Evolutionary conservation across 1,140 invertebrate genomes (phyloP).

Genomic region (Neelides sp.): DNA sequence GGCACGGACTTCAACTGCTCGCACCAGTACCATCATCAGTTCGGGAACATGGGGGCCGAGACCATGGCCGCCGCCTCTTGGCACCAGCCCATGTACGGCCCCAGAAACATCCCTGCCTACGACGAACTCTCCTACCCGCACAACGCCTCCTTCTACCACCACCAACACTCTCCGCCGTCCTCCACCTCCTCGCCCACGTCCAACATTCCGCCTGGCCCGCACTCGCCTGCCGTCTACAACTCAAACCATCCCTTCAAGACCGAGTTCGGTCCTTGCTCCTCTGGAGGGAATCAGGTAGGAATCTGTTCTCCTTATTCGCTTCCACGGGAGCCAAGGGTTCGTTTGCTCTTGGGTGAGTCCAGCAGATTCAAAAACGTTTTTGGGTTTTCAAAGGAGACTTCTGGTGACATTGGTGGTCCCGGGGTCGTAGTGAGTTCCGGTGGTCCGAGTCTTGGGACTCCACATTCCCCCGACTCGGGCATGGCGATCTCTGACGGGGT

Average conservation of each 20-base stretch:
- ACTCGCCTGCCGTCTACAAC: conserved; percentile 21
- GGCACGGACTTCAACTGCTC: conserved; percentile 21
- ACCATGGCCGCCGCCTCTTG: conserved; percentile 17
- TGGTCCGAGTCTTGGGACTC: conserved; percentile 21
- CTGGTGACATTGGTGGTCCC: no score
- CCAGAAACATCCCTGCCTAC: neutral
- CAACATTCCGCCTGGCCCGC: conserved; percentile 11
- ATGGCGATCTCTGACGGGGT: conserved; percentile 32
- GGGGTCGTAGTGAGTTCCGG: conserved; percentile 25
- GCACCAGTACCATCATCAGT: conserved; percentile 24
- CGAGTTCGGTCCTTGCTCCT: conserved; percentile 30
- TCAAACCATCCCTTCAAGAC: conserved; percentile 22
- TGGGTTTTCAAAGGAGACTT: no score
- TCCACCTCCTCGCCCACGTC: conserved; percentile 29
- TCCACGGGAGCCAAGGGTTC: no score
- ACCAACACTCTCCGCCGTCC: conserved; percentile 20
- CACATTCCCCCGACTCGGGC: conserved; percentile 31
- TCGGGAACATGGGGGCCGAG: conserved; percentile 21
- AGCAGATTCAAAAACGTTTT: no score
- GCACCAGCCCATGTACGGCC: conserved; percentile 7
- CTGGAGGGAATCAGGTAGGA: conserved; percentile 28
- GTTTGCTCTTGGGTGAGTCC: no score
- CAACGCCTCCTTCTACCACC: conserved; percentile 17
- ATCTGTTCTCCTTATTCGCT: no score
- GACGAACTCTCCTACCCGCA: conserved; percentile 15